Percentiles rank a stretch among this genome's conserved stretches.
These are phyloP conservation scores for Athalia circularis DNA, from an alignment of 2,888 invertebrate genomes.

Conservation along the genomic window DNA sequence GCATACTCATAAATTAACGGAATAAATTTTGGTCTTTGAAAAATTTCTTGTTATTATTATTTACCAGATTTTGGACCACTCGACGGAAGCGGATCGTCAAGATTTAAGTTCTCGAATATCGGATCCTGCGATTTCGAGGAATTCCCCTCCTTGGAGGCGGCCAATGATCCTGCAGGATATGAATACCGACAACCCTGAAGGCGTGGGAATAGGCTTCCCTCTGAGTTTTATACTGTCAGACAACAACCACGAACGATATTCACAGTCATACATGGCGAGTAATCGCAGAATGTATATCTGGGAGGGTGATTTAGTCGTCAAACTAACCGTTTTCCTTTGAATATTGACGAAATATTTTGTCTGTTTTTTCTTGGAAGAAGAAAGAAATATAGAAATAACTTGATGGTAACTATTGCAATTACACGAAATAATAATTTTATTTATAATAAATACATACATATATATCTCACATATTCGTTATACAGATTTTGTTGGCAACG, in stretches of 20 bases:
- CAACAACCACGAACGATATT: neutral
- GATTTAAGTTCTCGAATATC: constrained; percentile 69
- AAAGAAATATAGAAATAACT: too few relatives aligned
- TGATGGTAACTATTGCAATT: too few relatives aligned
- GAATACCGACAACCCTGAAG: constrained; percentile 70
- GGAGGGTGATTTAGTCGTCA: constrained; percentile 68
- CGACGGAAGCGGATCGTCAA: constrained; percentile 51
- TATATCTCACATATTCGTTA: too few relatives aligned
- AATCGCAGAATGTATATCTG: constrained; percentile 62
- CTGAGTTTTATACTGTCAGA: constrained; percentile 63
- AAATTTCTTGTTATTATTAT: too few relatives aligned
- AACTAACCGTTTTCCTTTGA: constrained; percentile 65
- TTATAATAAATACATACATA: too few relatives aligned
- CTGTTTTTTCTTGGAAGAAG: too few relatives aligned
- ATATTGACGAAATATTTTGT: too few relatives aligned
- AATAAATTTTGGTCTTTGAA: too few relatives aligned
- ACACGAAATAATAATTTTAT: too few relatives aligned
- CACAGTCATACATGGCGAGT: neutral
- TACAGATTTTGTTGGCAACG: too few relatives aligned
- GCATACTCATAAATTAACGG: too few relatives aligned
- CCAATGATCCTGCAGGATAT: constrained; percentile 59
- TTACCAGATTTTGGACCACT: constrained; percentile 61
- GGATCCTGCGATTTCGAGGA: constrained; percentile 70
- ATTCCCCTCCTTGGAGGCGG: constrained; percentile 72
- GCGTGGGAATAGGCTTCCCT: constrained; percentile 71